A percentile compares a stretch with the other conserved stretches of the same genome.
Conservation (phyloP, 2,888 invertebrate species). For the Patella caerulea region DNA sequence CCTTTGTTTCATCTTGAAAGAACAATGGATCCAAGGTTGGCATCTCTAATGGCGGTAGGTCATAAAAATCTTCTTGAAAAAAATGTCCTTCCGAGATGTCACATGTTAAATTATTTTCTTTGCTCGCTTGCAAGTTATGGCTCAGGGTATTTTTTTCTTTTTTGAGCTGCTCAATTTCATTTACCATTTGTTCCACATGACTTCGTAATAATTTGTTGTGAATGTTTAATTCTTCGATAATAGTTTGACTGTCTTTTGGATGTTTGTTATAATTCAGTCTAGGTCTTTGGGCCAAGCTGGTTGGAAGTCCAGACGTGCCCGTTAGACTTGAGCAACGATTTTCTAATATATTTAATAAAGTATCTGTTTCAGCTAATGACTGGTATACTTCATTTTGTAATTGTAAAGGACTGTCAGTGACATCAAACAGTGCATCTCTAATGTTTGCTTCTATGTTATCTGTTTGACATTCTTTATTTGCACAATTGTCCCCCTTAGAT, state of each 20-base stretch:
- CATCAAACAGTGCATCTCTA: conserved; percentile 11
- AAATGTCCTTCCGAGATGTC: conserved; percentile 13
- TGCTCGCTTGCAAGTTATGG: conserved; percentile 36
- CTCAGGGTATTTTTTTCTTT: conserved; percentile 43
- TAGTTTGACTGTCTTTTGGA: conserved; percentile 58
- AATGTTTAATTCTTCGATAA: conserved; percentile 61
- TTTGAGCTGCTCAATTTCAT: conserved; percentile 52
- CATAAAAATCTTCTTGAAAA: conserved; percentile 69
- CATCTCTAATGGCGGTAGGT: conserved; percentile 76
- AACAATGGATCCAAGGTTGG: conserved; percentile 63
- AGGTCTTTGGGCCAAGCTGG: conserved; percentile 6
- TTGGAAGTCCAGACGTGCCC: conserved; percentile 18
- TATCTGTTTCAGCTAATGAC: conserved; percentile 60
- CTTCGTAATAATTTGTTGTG: conserved; percentile 63
- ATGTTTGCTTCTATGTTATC: conserved; percentile 21
- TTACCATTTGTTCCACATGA: conserved; percentile 57
- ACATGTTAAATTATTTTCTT: conserved; percentile 20
- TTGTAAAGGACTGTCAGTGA: not conserved
- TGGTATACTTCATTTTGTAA: conserved; percentile 35
- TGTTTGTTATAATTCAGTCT: conserved; percentile 31
- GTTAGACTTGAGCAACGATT: conserved; percentile 28
- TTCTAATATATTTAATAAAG: conserved; percentile 53
- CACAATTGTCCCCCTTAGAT: conserved; percentile 15
- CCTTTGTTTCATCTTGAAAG: not conserved
- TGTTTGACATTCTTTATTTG: conserved; percentile 35